These are phyloP conservation scores for Pyrocoelia pectoralis DNA, from an alignment of 2,888 invertebrate species.

Conservation along the genomic window DNA sequence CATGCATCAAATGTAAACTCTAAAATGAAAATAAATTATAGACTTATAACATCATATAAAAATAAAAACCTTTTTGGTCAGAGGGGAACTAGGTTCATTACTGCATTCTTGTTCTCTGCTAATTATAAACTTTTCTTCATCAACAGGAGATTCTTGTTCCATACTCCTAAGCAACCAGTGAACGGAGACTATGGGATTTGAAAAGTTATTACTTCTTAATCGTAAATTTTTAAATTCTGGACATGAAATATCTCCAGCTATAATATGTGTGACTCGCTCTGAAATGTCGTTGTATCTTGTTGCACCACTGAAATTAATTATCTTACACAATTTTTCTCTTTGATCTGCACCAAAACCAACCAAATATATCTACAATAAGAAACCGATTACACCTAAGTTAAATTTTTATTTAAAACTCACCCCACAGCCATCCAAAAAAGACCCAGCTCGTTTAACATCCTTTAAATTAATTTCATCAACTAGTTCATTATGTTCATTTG, in stretches of 20 bases:
- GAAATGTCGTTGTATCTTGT: constrained; percentile 79
- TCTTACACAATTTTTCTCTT: constrained; percentile 72
- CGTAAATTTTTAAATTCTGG: constrained; percentile 59
- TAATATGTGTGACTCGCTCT: constrained; percentile 81
- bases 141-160: constrained; percentile 65
- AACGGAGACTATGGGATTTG: constrained; percentile 67
- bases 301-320: constrained; percentile 83
- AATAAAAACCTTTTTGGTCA: constrained; percentile 64
- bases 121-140: constrained; percentile 62
- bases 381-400: not conserved
- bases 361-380: constrained; percentile 66
- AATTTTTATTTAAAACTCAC: constrained; percentile 61
- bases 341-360: constrained; percentile 71
- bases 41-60: not conserved
- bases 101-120: constrained; percentile 33
- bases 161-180: constrained; percentile 83
- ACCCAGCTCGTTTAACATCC: constrained; percentile 75
- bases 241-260: constrained; percentile 70
- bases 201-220: constrained; percentile 38
- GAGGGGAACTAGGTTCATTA: constrained; percentile 60
- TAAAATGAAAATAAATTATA: constrained; percentile 39
- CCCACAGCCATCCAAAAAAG: constrained; percentile 89
- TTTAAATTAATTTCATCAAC: constrained; percentile 67
- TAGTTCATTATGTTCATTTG: constrained; percentile 43
- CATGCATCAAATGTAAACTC: constrained; percentile 52